Evolutionary conservation across 2,888 invertebrate genomes (phyloP).

Genomic region (Gastracanthus pulcherrimus): DNA sequence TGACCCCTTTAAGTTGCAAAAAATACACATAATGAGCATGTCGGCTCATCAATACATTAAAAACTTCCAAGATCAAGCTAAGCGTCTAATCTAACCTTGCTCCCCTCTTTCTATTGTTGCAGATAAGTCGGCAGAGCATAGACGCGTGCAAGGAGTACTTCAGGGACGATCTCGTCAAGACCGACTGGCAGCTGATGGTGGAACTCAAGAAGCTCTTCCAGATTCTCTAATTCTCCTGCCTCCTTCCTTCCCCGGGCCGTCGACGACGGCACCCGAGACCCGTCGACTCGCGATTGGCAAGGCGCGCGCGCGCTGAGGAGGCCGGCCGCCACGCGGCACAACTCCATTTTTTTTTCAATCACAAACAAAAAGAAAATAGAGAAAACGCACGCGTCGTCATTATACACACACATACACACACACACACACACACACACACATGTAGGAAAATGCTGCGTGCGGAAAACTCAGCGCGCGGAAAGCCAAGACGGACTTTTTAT

Average conservation of each 20-base stretch:
- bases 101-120: slow-evolving; percentile 74
- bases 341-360: neutral
- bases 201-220: slow-evolving; percentile 98
- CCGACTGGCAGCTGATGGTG: slow-evolving; percentile 99
- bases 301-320: slow-evolving; percentile 18
- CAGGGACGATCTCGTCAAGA: slow-evolving; percentile 96
- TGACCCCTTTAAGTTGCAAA: too few relatives aligned
- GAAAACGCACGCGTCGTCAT: neutral
- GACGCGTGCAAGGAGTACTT: slow-evolving; percentile 99
- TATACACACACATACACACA: neutral
- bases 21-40: too few relatives aligned
- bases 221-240: slow-evolving; percentile 91
- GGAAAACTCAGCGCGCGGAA: neutral
- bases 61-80: too few relatives aligned
- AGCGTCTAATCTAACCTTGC: neutral
- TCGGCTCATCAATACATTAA: too few relatives aligned
- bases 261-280: slow-evolving; percentile 16
- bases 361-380: neutral
- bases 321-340: neutral
- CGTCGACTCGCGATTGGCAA: too few relatives aligned
- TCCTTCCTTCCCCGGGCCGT: neutral
- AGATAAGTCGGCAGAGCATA: slow-evolving; percentile 98
- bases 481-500: neutral
- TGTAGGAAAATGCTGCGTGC: neutral
- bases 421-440: neutral